A percentile compares a stretch with the other conserved stretches of the same genome.
phyloP scores from a whole-genome alignment of 2,888 invertebrate genomes.

The Pomacea canaliculata region DNA sequence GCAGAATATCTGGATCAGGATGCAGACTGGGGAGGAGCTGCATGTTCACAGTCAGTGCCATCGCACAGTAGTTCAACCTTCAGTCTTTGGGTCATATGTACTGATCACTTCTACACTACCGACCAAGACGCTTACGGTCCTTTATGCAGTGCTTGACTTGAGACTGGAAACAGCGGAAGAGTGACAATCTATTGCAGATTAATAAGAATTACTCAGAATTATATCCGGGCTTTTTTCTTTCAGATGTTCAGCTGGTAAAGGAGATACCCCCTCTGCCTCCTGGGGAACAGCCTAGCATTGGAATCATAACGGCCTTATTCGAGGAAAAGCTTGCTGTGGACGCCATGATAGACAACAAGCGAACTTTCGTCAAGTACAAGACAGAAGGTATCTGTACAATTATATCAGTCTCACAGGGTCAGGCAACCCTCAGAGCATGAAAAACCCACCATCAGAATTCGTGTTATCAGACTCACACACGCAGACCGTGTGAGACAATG shows the following conservation, averaged over 20 bases:
- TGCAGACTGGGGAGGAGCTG: slow-evolving; percentile 52
- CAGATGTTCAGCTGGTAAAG: slow-evolving; percentile 78
- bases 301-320: slow-evolving; percentile 97
- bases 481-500: too few species aligned
- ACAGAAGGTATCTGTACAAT: slow-evolving; percentile 82
- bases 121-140: background rate
- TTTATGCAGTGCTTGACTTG: too few species aligned
- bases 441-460: too few species aligned
- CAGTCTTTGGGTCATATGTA: background rate
- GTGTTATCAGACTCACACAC: too few species aligned
- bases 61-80: too few species aligned
- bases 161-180: too few species aligned
- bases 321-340: slow-evolving; percentile 98
- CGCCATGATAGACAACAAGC: slow-evolving; percentile 96
- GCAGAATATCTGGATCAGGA: slow-evolving; percentile 61
- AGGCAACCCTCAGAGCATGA: too few species aligned
- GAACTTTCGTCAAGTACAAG: slow-evolving; percentile 94
- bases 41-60: slow-evolving; percentile 45
- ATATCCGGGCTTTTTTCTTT: background rate
- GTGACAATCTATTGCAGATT: too few species aligned
- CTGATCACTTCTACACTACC: background rate
- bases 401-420: too few species aligned
- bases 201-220: too few species aligned
- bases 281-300: slow-evolving; percentile 94
- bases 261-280: slow-evolving; percentile 93